Evolutionary conservation across 2,888 invertebrate genomes (phyloP).

Genomic region (Strigamia transsilvanica): DNA sequence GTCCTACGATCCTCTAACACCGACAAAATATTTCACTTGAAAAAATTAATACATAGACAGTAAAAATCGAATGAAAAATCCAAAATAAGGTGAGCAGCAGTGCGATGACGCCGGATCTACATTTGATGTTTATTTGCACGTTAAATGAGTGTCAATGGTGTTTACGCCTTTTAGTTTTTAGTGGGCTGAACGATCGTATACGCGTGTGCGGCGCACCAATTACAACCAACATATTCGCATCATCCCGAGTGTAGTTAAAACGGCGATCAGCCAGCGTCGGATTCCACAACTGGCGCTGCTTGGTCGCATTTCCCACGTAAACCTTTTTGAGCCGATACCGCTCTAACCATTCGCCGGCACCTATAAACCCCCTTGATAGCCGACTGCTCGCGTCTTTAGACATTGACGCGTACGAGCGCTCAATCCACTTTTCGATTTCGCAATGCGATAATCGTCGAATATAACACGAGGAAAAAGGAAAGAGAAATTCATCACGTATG

Average conservation of each 20-base stretch:
- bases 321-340: not conserved
- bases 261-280: not conserved
- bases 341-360: not conserved
- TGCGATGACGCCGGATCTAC: not conserved
- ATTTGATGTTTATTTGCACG: not conserved
- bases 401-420: not conserved
- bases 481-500: no score
- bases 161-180: conserved; percentile 12
- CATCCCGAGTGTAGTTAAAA: conserved; percentile 13
- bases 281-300: conserved; percentile 10
- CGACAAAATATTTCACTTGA: no score
- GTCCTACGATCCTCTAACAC: no score
- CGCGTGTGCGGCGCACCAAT: not conserved
- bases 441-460: no score
- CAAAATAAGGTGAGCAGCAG: no score
- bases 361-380: conserved; percentile 19
- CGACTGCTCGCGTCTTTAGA: not conserved
- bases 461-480: no score
- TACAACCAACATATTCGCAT: not conserved
- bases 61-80: no score
- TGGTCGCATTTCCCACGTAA: not conserved
- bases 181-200: not conserved
- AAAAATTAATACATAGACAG: no score
- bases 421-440: not conserved
- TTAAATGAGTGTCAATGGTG: not conserved